Evolutionary conservation across 30 jellyfish, hydroid and myxozoan species (phyloP), one percentile per base, ranked within the genome.

Genomic region (Haliclystus octoradiatus): DNA sequence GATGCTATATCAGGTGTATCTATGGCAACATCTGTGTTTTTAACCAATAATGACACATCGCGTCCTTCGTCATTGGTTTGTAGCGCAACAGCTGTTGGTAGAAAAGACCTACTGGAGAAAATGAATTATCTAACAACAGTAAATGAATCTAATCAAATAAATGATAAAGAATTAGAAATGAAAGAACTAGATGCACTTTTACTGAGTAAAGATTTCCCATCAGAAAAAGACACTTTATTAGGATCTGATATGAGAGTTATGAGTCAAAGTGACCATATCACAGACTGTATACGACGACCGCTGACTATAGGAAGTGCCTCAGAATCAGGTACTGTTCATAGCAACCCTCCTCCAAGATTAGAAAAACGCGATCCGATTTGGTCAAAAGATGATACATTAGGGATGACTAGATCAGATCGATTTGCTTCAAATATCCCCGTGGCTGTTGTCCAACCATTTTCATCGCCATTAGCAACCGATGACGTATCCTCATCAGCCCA

Each of bases 1-100:
- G 93, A 80, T 66, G 78, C 71, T 47, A 60, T 80, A 30, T 80
- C 93, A 0, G 85, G 79, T 12, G 26, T 80, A 1, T 80, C 93
- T 2, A 71, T 53, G 22, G 71, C 78, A 24, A 80, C 80, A 14
- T 80, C 93, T 15, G 80, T 70, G 26, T 80, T 80, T 61, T 68
- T 82, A 0, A 77, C 70, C 52, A 85, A 65, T 35, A 65, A 68
- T 3, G 77, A 65, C 15, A 65, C 90, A 9, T 77, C 93, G 31
- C 73, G 93, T 22, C 93, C 93, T 7, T 80, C 93, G 4, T 80
- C 93, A 40, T 19, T 40, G 57, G 57, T 40, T 40, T 9, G 57
- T 19, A 40, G 9, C 14, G 57, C 57, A 40, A 40, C 57, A 5
- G n/a, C n/a, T n/a, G n/a, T n/a, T n/a, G 57, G 57, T 19, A 40